Evolutionary conservation across 2,113 vertebrate genomes (phyloP).

Genomic region (Pterocles gutturalis): DNA sequence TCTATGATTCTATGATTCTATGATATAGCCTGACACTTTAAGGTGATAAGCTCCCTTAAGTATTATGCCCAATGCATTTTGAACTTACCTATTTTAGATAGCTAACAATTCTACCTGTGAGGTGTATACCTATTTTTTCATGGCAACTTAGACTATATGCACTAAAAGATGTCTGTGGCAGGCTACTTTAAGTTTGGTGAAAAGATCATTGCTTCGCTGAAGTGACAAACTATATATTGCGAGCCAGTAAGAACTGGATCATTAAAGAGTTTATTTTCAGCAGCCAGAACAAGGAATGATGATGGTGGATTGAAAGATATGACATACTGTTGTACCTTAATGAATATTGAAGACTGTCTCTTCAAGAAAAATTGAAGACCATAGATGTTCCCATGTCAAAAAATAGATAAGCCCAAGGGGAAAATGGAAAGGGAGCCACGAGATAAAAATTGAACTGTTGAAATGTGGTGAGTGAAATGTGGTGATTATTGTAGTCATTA

Average conservation of each 20-base stretch:
- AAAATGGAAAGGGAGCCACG: neutral
- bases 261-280: conserved; percentile 58
- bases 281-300: neutral
- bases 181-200: neutral
- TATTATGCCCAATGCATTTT: neutral
- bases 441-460: conserved; percentile 30
- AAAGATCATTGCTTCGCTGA: neutral
- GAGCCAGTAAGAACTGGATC: neutral
- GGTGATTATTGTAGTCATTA: conserved; percentile 30
- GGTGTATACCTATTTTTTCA: neutral
- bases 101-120: neutral
- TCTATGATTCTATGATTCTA: too few relatives aligned
- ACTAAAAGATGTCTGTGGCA: neutral
- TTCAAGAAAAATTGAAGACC: conserved; percentile 29
- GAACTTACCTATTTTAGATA: neutral
- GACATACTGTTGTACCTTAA: conserved; percentile 49
- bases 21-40: neutral
- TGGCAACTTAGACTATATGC: neutral
- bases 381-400: conserved; percentile 3
- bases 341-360: conserved; percentile 9
- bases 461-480: conserved; percentile 1
- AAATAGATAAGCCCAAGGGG: conserved; percentile 28
- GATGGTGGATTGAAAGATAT: conserved; percentile 2
- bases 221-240: neutral
- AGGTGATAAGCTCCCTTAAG: neutral